Conservation (phyloP, 2,113 vertebrate species). For the Pavo muticus region DNA sequence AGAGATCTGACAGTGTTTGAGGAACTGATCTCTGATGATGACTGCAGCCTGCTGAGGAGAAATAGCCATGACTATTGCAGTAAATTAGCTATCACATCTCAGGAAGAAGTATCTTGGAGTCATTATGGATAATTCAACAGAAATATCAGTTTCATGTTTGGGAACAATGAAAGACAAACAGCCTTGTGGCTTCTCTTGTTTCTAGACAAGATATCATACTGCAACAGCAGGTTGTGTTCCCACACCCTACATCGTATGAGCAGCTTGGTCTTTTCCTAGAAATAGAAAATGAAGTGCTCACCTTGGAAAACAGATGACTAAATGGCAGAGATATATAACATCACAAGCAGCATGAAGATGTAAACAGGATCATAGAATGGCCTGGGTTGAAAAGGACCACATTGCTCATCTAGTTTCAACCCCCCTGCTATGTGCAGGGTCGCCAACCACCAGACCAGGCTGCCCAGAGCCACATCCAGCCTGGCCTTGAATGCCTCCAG, state of each 20-base stretch:
- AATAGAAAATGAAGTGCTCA: neutral
- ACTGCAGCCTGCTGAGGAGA: neutral
- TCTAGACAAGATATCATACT: neutral
- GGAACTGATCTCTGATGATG: neutral
- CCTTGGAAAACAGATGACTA: neutral
- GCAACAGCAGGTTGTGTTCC: neutral
- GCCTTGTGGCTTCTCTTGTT: too few relatives aligned
- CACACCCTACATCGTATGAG: neutral
- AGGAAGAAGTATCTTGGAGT: neutral
- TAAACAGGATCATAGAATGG: neutral
- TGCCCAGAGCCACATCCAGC: too few relatives aligned
- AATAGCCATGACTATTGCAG: neutral
- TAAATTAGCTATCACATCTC: neutral
- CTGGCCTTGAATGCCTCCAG: too few relatives aligned
- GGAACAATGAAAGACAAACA: neutral
- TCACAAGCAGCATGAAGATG: neutral
- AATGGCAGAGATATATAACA: neutral
- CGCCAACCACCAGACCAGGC: too few relatives aligned
- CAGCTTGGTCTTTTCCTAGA: neutral
- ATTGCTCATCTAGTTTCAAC: too few relatives aligned
- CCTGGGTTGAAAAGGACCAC: too few relatives aligned
- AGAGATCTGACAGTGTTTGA: neutral
- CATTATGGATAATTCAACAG: neutral
- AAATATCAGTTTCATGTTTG: neutral
- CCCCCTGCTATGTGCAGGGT: too few relatives aligned